Base-by-base conservation (phyloP, 2,888 invertebrate species). In the Pollenia labialis region DNA sequence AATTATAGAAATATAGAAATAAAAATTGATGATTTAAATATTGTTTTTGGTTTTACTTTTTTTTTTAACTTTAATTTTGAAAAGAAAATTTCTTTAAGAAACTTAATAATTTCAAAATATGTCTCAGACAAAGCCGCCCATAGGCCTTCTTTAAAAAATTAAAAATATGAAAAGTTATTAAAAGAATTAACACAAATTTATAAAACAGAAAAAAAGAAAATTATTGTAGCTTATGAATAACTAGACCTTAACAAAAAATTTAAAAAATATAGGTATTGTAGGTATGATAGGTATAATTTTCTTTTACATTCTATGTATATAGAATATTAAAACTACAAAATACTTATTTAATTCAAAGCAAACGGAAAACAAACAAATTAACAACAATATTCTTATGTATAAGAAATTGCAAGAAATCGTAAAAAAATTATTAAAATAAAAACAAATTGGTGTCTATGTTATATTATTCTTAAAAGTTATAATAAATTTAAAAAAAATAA, bases 121-220 rank as follows among this genome's bases (percentile, higher is more conserved):
- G 84, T 85, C 82, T 87, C 88, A 88, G 90, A 90, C 89, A 90
- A 90, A 90, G 90, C 90, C 90, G 90, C 90, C 90, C 90, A 90
- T 89, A 90, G 90, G 90, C 90, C 90, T 91, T 90, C 88, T 83
- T 71, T 80, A 82, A 86, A 72, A 48, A 58, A 58, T 40, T 75
- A 71, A 85, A 66, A 18, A 52, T 32, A 32, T 32, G 6, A 77
- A 62, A 74, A 40, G 74, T 75, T 75, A 77, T 66, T 81, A 75
- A 80, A 62, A 75, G 48, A 81, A 77, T 64, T 44, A 81, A 48
- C 62, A 80, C 69, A 77, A 81, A 85, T 85, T 81, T 81, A 81
- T 81, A 44, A 68, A 52, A 69, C 40, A 16, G 16, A 69, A 62
- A 52, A 69, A 18, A 50, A 62, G n/a, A 62, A 52, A 64, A n/a